Evolutionary conservation across 53 echinoderm and acorn worm species (phyloP).

Genomic region (Echinometra lucunter): DNA sequence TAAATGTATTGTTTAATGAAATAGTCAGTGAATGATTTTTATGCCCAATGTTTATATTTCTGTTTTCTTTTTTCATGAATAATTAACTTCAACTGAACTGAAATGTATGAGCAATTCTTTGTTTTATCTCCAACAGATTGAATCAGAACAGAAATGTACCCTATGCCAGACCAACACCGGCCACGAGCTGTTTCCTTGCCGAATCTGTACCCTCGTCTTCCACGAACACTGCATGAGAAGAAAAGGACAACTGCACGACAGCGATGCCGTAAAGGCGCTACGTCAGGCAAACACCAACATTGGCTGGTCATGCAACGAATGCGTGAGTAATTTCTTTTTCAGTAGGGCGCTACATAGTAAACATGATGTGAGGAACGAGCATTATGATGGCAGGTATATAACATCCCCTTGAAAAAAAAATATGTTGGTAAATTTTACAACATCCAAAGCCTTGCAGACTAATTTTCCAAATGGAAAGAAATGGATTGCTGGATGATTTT

Average conservation of each 20-base stretch:
- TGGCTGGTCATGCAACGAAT: slow-evolving; percentile 96
- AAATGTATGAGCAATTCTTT: too few species aligned
- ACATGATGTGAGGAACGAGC: background rate
- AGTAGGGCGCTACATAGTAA: background rate
- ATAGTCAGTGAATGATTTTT: too few species aligned
- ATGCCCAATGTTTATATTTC: too few species aligned
- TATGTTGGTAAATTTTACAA: too few species aligned
- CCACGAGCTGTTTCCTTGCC: slow-evolving; percentile 79
- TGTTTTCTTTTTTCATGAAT: too few species aligned
- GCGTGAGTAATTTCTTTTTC: slow-evolving; percentile 73
- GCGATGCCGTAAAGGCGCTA: slow-evolving; percentile 70
- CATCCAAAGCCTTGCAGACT: too few species aligned
- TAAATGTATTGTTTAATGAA: too few species aligned
- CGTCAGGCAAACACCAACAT: slow-evolving; percentile 77
- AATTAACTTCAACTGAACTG: too few species aligned
- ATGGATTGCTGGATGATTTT: too few species aligned
- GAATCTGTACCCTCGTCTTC: slow-evolving; percentile 85
- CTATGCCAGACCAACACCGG: slow-evolving; percentile 80
- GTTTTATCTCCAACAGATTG: slow-evolving; percentile 47
- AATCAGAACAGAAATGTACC: slow-evolving; percentile 70
- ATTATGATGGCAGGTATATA: background rate
- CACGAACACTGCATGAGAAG: slow-evolving; percentile 82
- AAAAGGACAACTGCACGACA: slow-evolving; percentile 80
- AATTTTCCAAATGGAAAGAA: too few species aligned
- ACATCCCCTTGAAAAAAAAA: too few species aligned